Evolutionary conservation across 2,113 vertebrate genomes (phyloP).

Genomic region (Hemiscyllium ocellatum): DNA sequence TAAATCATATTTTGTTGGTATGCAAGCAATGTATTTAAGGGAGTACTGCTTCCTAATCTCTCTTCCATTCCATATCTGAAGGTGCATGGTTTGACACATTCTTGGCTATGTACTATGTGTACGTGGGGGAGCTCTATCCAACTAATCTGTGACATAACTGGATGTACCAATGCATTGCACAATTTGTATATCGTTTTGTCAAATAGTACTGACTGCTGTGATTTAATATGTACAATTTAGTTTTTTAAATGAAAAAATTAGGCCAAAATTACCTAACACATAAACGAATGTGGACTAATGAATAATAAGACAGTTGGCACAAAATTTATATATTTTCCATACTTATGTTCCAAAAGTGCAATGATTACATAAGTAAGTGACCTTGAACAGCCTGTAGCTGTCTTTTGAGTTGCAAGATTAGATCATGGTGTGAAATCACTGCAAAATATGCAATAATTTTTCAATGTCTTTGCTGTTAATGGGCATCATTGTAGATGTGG

Average conservation of each 20-base stretch:
- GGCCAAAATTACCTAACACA: not conserved
- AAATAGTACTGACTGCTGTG: not conserved
- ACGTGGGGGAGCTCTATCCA: not conserved
- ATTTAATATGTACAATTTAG: not conserved
- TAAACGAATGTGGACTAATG: not conserved
- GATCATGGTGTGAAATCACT: not conserved
- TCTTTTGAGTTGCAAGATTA: not conserved
- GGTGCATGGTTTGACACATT: not conserved
- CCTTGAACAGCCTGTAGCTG: not conserved
- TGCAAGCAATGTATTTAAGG: not conserved
- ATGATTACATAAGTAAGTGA: not conserved
- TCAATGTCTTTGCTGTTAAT: not conserved
- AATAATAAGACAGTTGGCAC: not conserved
- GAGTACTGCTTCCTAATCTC: not conserved
- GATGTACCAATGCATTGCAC: not conserved
- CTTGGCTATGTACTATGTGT: not conserved
- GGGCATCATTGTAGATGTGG: not conserved
- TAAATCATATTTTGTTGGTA: not conserved
- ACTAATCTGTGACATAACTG: not conserved
- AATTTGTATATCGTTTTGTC: not conserved
- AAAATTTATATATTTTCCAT: not conserved
- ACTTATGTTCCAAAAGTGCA: no score
- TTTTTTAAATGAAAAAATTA: not conserved
- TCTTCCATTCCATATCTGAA: not conserved
- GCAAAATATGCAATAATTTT: not conserved